Conservation (phyloP, 2,888 invertebrate genomes). For the Agriopis aurantiaria region DNA sequence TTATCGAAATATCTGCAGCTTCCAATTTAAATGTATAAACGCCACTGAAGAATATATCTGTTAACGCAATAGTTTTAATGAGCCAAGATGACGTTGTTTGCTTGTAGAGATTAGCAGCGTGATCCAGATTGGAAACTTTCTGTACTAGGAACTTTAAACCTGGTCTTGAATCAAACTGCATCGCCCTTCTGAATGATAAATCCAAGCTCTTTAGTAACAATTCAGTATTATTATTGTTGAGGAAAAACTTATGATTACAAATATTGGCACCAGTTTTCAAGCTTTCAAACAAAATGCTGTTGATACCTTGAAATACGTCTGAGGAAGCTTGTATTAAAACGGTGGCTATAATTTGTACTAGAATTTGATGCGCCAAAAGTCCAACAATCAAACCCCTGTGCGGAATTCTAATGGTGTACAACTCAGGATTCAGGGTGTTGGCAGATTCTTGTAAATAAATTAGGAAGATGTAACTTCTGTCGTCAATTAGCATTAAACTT, state of each 20-base stretch:
- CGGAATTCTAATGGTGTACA: conserved; percentile 94
- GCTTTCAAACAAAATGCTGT: conserved; percentile 86
- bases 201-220: conserved; percentile 92
- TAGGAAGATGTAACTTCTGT: conserved; percentile 95
- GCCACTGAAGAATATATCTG: conserved; percentile 93
- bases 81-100: conserved; percentile 97
- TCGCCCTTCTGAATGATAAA: conserved; percentile 92
- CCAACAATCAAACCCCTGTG: conserved; percentile 95
- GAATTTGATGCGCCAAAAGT: conserved; percentile 95
- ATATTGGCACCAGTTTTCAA: conserved; percentile 76
- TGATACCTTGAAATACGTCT: conserved; percentile 88
- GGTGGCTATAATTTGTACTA: conserved; percentile 96
- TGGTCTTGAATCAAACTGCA: conserved; percentile 95
- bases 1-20: conserved; percentile 87
- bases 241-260: conserved; percentile 78
- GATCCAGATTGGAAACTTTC: conserved; percentile 94
- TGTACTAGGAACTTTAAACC: conserved; percentile 97
- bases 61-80: conserved; percentile 93
- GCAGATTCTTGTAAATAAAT: conserved; percentile 92
- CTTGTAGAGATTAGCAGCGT: conserved; percentile 96
- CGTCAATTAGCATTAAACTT: conserved; percentile 88
- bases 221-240: conserved; percentile 88
- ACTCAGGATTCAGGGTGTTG: conserved; percentile 90
- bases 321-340: conserved; percentile 92
- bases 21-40: conserved; percentile 88